Evolutionary conservation across 2,888 invertebrate genomes (phyloP).

Genomic region (Phyllotreta cruciferae): DNA sequence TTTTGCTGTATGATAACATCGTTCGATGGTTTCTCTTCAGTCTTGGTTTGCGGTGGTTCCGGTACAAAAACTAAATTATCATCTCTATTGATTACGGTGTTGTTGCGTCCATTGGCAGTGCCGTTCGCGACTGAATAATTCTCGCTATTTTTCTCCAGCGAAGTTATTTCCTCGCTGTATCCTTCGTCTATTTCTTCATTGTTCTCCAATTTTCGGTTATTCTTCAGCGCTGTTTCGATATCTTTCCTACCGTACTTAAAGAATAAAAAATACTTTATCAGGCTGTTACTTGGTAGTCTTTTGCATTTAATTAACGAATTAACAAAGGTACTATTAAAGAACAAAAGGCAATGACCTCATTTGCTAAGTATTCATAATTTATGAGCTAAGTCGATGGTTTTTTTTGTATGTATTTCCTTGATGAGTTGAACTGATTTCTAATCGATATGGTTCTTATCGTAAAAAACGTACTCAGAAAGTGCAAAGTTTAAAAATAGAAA

Average conservation of each 20-base stretch:
- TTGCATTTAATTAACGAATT: too few relatives aligned
- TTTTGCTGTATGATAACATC: constrained; percentile 38
- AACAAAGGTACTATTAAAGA: too few relatives aligned
- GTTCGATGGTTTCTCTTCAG: constrained; percentile 42
- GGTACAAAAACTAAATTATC: constrained; percentile 79
- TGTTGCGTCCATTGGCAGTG: constrained; percentile 53
- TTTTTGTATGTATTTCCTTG: too few relatives aligned
- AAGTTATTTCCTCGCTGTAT: constrained; percentile 52
- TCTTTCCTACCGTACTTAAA: constrained; percentile 84
- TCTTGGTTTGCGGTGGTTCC: constrained; percentile 65
- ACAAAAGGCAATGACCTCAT: too few relatives aligned
- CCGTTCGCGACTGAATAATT: constrained; percentile 38
- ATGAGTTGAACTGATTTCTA: too few relatives aligned
- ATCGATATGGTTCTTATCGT: too few relatives aligned
- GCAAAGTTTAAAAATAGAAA: too few relatives aligned
- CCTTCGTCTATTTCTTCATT: constrained; percentile 63
- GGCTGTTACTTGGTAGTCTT: too few relatives aligned
- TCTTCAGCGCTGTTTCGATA: constrained; percentile 72
- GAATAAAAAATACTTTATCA: constrained; percentile 33
- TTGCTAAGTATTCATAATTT: too few relatives aligned
- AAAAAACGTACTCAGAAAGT: too few relatives aligned
- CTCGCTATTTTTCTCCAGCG: constrained; percentile 36
- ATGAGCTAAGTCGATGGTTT: too few relatives aligned
- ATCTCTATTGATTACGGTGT: constrained; percentile 75
- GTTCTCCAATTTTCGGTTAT: constrained; percentile 62